phyloP scores from a whole-genome alignment of 2,113 vertebrate genomes.

The Passerina amoena region DNA sequence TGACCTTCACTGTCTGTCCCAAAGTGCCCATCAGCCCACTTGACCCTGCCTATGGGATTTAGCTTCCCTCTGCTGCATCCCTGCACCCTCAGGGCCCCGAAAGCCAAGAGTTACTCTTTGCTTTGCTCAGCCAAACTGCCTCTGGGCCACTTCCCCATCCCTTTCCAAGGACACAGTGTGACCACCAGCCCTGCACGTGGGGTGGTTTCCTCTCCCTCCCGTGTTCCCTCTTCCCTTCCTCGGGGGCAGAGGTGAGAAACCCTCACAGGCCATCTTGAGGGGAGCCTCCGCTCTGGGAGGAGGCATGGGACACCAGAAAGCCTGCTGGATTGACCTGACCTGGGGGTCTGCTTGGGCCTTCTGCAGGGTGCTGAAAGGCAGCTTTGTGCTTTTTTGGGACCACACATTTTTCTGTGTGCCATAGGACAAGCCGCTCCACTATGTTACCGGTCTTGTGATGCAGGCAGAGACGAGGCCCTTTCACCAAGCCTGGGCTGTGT shows the following conservation, averaged over 20 bases:
- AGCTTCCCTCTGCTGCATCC: not conserved
- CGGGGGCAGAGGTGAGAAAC: not conserved
- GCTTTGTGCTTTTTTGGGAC: constrained; percentile 7
- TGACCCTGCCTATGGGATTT: not conserved
- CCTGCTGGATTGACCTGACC: not conserved
- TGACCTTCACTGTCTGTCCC: not conserved
- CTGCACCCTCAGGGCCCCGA: rapidly evolving
- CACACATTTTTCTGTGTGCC: not conserved
- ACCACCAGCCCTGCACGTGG: not conserved
- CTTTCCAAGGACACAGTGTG: not conserved
- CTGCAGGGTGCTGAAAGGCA: not conserved
- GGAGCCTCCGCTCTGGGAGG: not conserved
- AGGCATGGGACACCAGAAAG: not conserved
- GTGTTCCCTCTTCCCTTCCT: not conserved
- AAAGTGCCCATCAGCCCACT: not conserved
- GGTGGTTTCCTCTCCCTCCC: not conserved
- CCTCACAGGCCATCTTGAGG: not conserved
- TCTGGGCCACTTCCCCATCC: not conserved
- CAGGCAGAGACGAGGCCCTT: constrained; percentile 37
- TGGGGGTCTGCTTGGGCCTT: not conserved
- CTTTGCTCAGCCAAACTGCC: not conserved
- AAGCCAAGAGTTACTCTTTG: not conserved
- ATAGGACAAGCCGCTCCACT: not conserved
- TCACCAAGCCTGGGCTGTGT: not conserved
- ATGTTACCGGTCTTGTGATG: constrained; percentile 27